Conservation (phyloP, 2,797 vertebrate species). For the Enteromius mattozi region DNA sequence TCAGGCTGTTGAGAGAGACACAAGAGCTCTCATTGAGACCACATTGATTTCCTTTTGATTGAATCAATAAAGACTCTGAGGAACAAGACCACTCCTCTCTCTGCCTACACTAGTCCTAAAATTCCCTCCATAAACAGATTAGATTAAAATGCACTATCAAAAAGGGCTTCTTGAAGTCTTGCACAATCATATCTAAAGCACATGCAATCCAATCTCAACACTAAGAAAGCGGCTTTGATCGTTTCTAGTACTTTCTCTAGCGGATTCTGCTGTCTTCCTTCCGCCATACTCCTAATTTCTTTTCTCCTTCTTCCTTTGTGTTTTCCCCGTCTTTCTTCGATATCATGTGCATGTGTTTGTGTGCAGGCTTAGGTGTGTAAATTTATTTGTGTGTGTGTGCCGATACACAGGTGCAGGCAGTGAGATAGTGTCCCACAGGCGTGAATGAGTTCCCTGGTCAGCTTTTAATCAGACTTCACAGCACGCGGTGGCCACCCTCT, state of each 20-base stretch:
- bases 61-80: constrained; percentile 47
- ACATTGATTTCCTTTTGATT: constrained; percentile 51
- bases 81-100: constrained; percentile 6
- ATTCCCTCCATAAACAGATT: constrained; percentile 32
- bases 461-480: constrained; percentile 60
- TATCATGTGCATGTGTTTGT: neutral
- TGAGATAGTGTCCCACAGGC: constrained; percentile 55
- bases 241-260: neutral
- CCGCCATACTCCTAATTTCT: neutral
- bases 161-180: constrained; percentile 28
- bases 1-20: constrained; percentile 39
- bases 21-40: constrained; percentile 39
- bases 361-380: neutral
- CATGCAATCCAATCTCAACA: constrained; percentile 33
- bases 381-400: constrained; percentile 29
- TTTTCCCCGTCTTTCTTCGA: constrained; percentile 9
- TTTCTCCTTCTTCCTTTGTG: constrained; percentile 9
- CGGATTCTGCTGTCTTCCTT: neutral
- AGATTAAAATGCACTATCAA: constrained; percentile 35
- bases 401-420: constrained; percentile 58
- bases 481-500: constrained; percentile 52
- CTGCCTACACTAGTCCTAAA: constrained; percentile 19
- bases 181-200: constrained; percentile 45
- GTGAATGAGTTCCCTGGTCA: constrained; percentile 62
- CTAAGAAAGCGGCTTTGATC: constrained; percentile 5